phyloP scores from a whole-genome alignment of 2,797 vertebrate species.

The Argya squamiceps region DNA sequence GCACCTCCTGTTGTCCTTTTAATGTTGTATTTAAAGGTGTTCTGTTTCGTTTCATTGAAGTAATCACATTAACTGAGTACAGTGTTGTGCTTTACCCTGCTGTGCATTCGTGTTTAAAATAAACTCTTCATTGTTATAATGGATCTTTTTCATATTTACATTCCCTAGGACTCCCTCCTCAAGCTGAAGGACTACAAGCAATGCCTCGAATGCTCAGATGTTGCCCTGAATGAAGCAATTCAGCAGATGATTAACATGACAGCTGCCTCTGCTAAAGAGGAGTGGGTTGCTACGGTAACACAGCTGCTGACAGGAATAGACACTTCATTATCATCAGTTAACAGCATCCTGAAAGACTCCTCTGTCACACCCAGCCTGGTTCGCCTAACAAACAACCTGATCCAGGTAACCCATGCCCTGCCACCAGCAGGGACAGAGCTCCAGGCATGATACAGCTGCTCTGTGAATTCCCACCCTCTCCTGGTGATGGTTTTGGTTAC shows the following conservation, averaged over 20 bases:
- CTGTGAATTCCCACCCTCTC: not conserved
- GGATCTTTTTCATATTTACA: not conserved
- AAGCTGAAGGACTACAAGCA: slow-evolving; percentile 86
- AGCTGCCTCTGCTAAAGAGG: slow-evolving; percentile 85
- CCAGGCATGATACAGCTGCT: not conserved
- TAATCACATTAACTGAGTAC: not conserved
- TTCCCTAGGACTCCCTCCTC: slow-evolving; percentile 87
- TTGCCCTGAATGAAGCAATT: slow-evolving; percentile 91
- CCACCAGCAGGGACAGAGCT: not conserved
- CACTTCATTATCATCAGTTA: slow-evolving; percentile 82
- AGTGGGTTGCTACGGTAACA: slow-evolving; percentile 91
- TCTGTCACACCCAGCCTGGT: slow-evolving; percentile 80
- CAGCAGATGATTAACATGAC: slow-evolving; percentile 88
- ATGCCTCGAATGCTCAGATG: slow-evolving; percentile 91
- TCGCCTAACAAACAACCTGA: slow-evolving; percentile 91
- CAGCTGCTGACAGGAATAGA: slow-evolving; percentile 89
- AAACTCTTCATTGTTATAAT: not conserved
- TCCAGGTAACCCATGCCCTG: slow-evolving; percentile 82
- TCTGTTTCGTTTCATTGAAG: not conserved
- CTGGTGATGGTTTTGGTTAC: accelerated
- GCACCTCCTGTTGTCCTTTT: not conserved
- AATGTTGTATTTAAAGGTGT: not conserved
- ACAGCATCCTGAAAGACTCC: slow-evolving; percentile 78
- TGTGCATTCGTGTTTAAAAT: slow-evolving; percentile 5
- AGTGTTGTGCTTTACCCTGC: not conserved